Evolutionary conservation across 2,113 vertebrate species (phyloP), one percentile per base, ranked within the genome.

Genomic region (Gymnorhina tibicen): DNA sequence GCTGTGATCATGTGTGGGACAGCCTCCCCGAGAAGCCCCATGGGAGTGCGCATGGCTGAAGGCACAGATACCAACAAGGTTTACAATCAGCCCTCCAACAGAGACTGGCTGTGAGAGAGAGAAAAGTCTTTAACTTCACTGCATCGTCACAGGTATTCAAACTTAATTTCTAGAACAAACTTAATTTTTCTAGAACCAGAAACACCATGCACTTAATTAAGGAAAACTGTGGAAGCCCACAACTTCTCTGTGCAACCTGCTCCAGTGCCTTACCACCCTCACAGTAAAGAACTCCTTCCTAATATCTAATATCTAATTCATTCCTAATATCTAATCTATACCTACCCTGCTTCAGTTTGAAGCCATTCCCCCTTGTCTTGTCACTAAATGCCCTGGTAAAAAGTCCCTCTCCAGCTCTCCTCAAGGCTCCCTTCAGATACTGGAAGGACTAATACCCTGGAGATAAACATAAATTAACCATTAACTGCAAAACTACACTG

Each of bases 1-100:
- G 44, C 98, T 97, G 46, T 99, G 99, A 59, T 99, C 99, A 1
- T 98, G 98, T 10, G 98, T 97, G 7, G 98, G 97, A 94, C 98
- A 99, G 74, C 97, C 91, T 94, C 98, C 98, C 55, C 98, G 98
- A 63, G 98, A 95, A 10, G 97, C 96, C 7, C 99, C 98, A 16
- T 99, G 99, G 35, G 98, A 98, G 85, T 99, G 99, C 1, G 99
- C 99, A 0, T 99, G 99, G 94, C 99, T 99, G 73, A 99, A 99
- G 93, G 99, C 99, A 96, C 99, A 99, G 97, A 99, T 99, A 35
- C 99, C 99, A 97, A 99, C 98, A 49, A 99, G 98, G 98, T 99
- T 99, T 83, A 99, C 99, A 19, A 99, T 97, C 49, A 99, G 97
- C 17, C 99, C 99, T 95, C 99, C 99, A 60, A 99, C 98, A 27